These are phyloP conservation scores for Steatornis caripensis DNA, from an alignment of 2,113 vertebrate genomes.

Conservation along the genomic window DNA sequence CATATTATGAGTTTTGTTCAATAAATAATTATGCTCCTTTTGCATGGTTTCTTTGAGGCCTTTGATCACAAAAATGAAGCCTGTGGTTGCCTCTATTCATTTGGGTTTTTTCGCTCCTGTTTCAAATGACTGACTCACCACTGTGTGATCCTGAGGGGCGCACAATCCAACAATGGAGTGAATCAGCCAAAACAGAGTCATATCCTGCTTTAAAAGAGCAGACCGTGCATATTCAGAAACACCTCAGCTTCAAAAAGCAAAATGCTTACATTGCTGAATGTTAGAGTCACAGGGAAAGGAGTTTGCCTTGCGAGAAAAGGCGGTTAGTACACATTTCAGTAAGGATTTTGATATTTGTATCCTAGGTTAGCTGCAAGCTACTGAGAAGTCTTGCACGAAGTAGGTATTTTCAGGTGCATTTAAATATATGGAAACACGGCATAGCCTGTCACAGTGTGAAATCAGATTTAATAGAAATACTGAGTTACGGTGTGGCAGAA, in stretches of 20 bases:
- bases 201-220: constrained; percentile 15
- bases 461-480: neutral
- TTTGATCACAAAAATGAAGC: constrained; percentile 31
- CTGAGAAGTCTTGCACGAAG: neutral
- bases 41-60: neutral
- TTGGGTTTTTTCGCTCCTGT: neutral
- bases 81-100: constrained; percentile 5
- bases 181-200: constrained; percentile 38
- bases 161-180: constrained; percentile 28
- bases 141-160: constrained; percentile 36
- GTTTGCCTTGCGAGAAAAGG: neutral
- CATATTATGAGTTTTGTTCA: neutral
- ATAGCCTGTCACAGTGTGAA: neutral
- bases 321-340: neutral
- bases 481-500: neutral
- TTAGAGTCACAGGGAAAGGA: neutral
- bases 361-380: neutral
- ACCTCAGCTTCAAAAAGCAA: neutral
- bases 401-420: neutral
- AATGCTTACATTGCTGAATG: neutral
- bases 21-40: neutral
- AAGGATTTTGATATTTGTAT: neutral
- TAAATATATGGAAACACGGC: neutral
- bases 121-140: constrained; percentile 44
- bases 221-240: neutral